Evolutionary conservation across 2,113 vertebrate genomes (phyloP).

Genomic region (Cheirogaleus medius): DNA sequence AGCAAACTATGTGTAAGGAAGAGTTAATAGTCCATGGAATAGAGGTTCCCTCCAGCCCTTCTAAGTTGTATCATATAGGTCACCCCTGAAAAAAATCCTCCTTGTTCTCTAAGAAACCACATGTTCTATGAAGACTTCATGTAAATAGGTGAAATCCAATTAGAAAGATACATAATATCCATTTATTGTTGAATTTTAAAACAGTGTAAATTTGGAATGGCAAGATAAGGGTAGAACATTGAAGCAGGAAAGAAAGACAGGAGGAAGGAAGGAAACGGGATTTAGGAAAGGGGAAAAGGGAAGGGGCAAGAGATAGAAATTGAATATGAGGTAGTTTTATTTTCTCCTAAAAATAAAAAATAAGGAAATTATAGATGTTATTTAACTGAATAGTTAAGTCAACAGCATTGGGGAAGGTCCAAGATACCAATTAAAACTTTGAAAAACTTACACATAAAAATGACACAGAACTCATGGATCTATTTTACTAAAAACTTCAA

Average conservation of each 20-base stretch:
- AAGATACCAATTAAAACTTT: background rate
- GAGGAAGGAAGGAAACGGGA: background rate
- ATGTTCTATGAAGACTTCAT: background rate
- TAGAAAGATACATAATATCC: background rate
- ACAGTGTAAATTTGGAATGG: background rate
- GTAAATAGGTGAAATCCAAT: background rate
- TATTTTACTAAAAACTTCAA: slow-evolving; percentile 16
- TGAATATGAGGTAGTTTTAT: background rate
- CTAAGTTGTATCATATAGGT: background rate
- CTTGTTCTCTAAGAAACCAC: background rate
- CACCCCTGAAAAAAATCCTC: background rate
- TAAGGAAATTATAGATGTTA: background rate
- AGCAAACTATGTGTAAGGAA: background rate
- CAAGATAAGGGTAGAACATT: background rate
- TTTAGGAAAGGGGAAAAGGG: background rate
- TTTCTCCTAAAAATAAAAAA: slow-evolving; percentile 34
- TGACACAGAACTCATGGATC: background rate
- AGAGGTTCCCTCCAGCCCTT: background rate
- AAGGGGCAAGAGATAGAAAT: background rate
- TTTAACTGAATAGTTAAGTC: slow-evolving; percentile 38
- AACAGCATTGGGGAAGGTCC: background rate
- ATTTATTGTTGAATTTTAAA: background rate
- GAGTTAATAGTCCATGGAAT: background rate
- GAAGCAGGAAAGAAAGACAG: background rate
- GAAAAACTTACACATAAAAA: slow-evolving; percentile 21